Base-by-base conservation (phyloP, 2,888 invertebrate genomes). In the Scaptodrosophila latifasciaeformis region DNA sequence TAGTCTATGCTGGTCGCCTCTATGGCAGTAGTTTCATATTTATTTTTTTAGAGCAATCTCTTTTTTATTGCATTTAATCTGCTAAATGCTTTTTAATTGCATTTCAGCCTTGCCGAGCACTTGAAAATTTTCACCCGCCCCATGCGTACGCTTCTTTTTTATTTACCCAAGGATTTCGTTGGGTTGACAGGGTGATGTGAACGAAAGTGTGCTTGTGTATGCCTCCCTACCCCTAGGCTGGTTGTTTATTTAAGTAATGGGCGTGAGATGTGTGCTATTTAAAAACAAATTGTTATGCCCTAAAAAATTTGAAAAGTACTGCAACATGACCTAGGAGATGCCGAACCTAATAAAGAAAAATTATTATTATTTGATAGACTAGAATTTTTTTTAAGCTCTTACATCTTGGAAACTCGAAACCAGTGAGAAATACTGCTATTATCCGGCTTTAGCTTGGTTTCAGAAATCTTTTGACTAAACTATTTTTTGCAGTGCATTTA, bases 11-110 rank as follows among this genome's bases (percentile, higher is more conserved):
- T 51, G 65, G 67, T 42, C 13, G 45, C 40, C 58, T 17, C 44
- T 19, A 31, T 57, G 12, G 40, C 45, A 45, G 29, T 45, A 49
- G 42, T 60, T 37, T 37, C 34, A 37, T 46, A 35, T 52, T 34
- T 34, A 50, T 37, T 60, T 65, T 56, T 59, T 52, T 54, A 54
- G 34, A 48, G 67, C 67, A 74, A 71, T 68, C 59, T 56, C 45
- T 54, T 54, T 49, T 39, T 51, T 60, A 66, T 63, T 54, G 59
- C 60, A 53, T 56, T 54, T 68, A 60, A 79, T 77, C 79, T 50
- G 67, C 40, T 71, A 71, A 72, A 72, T 76, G 70, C 54, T 72
- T 76, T 72, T 79, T 72, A 72, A 72, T 72, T 72, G 71, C 55
- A 66, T 79, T 54, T 59, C 51, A 56, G 55, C 57, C 70, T 59